A percentile compares a stretch with the other conserved stretches of the same genome.
These are phyloP conservation scores for Ormyrus thymus DNA, from an alignment of 2,888 invertebrate genomes.

Conservation along the genomic window DNA sequence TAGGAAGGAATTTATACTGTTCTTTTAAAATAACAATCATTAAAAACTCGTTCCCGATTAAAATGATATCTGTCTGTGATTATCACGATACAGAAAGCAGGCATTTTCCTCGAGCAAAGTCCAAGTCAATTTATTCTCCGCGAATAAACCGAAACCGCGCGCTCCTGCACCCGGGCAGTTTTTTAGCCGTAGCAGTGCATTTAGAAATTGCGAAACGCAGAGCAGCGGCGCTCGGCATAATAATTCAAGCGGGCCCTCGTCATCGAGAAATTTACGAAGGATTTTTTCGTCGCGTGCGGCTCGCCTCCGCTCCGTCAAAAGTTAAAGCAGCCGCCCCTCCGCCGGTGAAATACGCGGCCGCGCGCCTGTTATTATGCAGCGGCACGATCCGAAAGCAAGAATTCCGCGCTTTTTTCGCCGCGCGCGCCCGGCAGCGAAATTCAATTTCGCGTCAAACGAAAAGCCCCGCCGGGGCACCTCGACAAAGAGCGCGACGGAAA, in stretches of 20 bases:
- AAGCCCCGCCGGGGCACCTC: neutral
- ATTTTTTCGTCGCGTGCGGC: neutral
- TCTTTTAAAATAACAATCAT: too few species aligned
- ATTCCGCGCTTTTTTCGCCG: neutral
- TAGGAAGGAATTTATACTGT: too few species aligned
- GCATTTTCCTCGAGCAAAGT: too few species aligned
- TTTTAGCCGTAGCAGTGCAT: too few species aligned
- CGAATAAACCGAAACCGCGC: too few species aligned
- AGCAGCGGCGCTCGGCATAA: too few species aligned
- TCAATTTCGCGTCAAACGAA: conserved; percentile 44
- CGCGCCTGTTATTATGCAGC: conserved; percentile 27
- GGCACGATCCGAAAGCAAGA: conserved; percentile 31
- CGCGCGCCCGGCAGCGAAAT: conserved; percentile 4
- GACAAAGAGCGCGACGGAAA: neutral
- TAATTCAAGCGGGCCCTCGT: neutral
- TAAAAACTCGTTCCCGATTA: too few species aligned
- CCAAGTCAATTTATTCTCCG: too few species aligned
- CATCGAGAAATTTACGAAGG: neutral
- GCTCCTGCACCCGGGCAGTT: too few species aligned
- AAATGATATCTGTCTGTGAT: too few species aligned
- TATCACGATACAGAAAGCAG: too few species aligned
- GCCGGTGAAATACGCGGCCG: neutral
- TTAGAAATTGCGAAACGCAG: too few species aligned
- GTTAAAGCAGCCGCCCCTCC: neutral
- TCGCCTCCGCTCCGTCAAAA: neutral